These are phyloP conservation scores for Phainopepla nitens DNA, from an alignment of 2,113 vertebrate genomes.

Conservation along the genomic window DNA sequence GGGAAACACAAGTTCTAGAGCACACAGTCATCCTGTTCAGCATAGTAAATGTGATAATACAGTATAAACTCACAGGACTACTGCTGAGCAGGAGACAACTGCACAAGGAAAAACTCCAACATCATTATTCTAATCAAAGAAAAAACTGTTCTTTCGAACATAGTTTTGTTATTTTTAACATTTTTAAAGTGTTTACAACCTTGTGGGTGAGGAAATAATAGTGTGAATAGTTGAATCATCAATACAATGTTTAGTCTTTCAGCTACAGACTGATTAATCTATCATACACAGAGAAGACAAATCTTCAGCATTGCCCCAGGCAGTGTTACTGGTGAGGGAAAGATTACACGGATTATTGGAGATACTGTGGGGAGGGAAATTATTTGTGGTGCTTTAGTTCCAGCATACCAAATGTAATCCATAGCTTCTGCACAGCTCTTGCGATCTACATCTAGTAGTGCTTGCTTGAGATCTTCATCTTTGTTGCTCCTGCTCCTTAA, in stretches of 20 bases:
- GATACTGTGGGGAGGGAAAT: background rate
- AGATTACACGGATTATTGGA: background rate
- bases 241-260: background rate
- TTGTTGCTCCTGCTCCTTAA: background rate
- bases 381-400: background rate
- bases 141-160: background rate
- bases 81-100: background rate
- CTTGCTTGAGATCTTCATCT: background rate
- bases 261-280: background rate
- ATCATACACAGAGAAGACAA: background rate
- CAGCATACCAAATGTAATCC: background rate
- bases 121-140: background rate
- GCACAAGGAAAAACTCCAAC: background rate
- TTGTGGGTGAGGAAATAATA: background rate
- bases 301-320: background rate
- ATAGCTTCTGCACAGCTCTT: background rate
- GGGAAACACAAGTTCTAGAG: background rate
- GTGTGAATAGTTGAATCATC: background rate
- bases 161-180: background rate
- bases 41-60: background rate
- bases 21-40: background rate
- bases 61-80: background rate
- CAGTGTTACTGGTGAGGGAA: background rate
- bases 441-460: background rate
- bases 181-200: background rate